A percentile compares a stretch with the other conserved stretches of the same genome.
Conservation (phyloP, 2,888 invertebrate species). For the Andrena hattorfiana region DNA sequence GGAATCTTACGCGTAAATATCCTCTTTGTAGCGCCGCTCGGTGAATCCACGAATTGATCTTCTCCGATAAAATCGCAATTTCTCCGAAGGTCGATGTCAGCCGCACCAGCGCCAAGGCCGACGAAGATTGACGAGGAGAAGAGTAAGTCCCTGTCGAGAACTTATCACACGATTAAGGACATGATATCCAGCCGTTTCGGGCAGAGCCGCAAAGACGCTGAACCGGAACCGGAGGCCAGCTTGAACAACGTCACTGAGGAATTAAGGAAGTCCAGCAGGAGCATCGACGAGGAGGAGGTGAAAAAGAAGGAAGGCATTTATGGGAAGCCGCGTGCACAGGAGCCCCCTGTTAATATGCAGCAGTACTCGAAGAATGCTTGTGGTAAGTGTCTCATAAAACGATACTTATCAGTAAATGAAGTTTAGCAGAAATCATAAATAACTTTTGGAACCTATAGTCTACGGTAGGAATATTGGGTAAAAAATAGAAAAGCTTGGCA, state of each 20-base stretch:
- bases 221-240: slow-evolving; percentile 85
- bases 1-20: slow-evolving; percentile 81
- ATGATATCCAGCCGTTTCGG: slow-evolving; percentile 93
- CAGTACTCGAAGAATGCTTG: slow-evolving; percentile 81
- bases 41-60: slow-evolving; percentile 9
- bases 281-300: slow-evolving; percentile 83
- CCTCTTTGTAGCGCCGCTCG: slow-evolving; percentile 11
- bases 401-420: no score
- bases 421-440: no score
- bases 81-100: slow-evolving; percentile 74
- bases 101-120: slow-evolving; percentile 76
- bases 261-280: slow-evolving; percentile 85
- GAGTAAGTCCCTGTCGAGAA: slow-evolving; percentile 90
- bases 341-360: slow-evolving; percentile 76
- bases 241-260: slow-evolving; percentile 89
- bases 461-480: no score
- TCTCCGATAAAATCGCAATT: slow-evolving; percentile 47
- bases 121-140: slow-evolving; percentile 81
- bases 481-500: no score
- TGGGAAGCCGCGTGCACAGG: slow-evolving; percentile 86
- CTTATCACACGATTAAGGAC: slow-evolving; percentile 93
- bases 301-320: slow-evolving; percentile 87
- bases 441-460: no score
- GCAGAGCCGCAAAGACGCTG: slow-evolving; percentile 86
- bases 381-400: slow-evolving; percentile 64